Conservation (phyloP, 1,140 invertebrate species). For the Uloborus diversus region DNA sequence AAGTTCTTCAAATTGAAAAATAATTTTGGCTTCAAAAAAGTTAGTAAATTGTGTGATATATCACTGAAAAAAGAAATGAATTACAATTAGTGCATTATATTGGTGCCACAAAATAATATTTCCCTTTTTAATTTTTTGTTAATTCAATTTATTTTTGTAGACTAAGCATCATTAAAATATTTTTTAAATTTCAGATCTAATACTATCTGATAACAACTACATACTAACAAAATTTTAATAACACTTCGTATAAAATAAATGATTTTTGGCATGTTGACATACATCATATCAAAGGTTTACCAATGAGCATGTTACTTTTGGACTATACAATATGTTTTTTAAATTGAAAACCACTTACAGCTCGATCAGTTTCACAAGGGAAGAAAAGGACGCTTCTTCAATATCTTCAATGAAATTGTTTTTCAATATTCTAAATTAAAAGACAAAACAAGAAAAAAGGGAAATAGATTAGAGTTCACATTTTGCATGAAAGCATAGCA, state of each 20-base stretch:
- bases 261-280: neutral
- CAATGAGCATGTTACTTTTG: neutral
- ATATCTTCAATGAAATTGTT: constrained; percentile 69
- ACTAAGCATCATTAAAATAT: neutral
- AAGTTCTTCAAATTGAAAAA: constrained; percentile 56
- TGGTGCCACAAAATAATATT: constrained; percentile 24
- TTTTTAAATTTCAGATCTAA: neutral
- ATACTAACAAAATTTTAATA: neutral
- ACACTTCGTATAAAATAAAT: neutral
- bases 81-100: constrained; percentile 11
- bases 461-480: too few species aligned
- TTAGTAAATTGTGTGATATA: constrained; percentile 59
- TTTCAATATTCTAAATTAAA: constrained; percentile 30
- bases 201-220: neutral
- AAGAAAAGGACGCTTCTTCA: constrained; percentile 54
- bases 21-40: constrained; percentile 39
- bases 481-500: neutral
- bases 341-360: constrained; percentile 57
- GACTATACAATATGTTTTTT: neutral
- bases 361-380: constrained; percentile 48
- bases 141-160: neutral
- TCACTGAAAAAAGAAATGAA: constrained; percentile 55
- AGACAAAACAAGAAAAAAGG: neutral
- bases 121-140: neutral
- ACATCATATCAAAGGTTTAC: neutral